Evolutionary conservation across 2,113 vertebrate genomes (phyloP).

Genomic region (Odocoileus virginianus): DNA sequence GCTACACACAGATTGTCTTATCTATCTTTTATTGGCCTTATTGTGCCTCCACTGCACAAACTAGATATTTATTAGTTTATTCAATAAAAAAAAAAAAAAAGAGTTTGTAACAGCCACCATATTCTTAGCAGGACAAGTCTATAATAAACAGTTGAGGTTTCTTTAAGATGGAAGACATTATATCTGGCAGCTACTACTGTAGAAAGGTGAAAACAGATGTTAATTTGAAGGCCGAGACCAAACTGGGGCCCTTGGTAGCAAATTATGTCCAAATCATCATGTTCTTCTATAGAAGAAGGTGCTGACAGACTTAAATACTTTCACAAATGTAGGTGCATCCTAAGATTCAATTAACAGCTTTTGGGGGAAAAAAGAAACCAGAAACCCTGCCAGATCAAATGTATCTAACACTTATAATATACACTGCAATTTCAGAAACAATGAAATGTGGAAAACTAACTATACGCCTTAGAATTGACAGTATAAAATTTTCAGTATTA

Average conservation of each 20-base stretch:
- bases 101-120: background rate
- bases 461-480: background rate
- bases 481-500: background rate
- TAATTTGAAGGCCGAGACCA: background rate
- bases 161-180: background rate
- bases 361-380: background rate
- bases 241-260: background rate
- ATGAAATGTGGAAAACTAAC: background rate
- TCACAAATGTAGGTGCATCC: background rate
- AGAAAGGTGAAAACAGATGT: background rate
- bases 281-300: background rate
- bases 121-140: background rate
- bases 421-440: background rate
- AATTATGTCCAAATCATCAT: background rate
- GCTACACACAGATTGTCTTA: background rate
- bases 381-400: background rate
- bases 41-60: background rate
- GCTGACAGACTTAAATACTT: background rate
- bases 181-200: background rate
- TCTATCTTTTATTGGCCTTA: background rate
- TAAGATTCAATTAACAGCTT: background rate
- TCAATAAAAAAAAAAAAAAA: background rate
- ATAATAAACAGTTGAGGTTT: conserved; percentile 6
- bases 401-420: background rate
- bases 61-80: background rate